These are phyloP conservation scores for Pterostichus madidus DNA, from an alignment of 2,888 invertebrate species.

Conservation along the genomic window DNA sequence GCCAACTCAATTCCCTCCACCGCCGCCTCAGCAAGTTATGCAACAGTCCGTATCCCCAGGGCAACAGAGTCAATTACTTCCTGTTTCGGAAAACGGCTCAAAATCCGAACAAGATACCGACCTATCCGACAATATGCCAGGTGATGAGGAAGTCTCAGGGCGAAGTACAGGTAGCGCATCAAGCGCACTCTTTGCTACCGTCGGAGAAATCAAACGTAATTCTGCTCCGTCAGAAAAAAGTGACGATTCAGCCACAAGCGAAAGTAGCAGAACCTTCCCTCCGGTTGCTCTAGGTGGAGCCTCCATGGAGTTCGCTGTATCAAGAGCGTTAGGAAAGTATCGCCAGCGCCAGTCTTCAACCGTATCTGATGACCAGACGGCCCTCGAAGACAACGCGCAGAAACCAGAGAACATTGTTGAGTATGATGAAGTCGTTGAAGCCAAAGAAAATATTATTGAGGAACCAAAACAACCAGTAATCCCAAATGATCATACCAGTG, in stretches of 20 bases:
- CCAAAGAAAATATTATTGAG: constrained; percentile 68
- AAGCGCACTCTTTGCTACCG: constrained; percentile 84
- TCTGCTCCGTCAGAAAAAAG: constrained; percentile 82
- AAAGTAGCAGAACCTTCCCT: constrained; percentile 77
- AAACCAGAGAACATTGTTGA: constrained; percentile 72
- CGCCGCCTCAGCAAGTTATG: constrained; percentile 65
- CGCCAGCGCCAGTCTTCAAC: constrained; percentile 86
- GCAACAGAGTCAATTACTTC: constrained; percentile 67
- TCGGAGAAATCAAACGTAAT: constrained; percentile 86
- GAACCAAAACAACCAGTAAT: constrained; percentile 44
- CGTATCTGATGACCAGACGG: constrained; percentile 84
- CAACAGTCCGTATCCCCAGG: constrained; percentile 60
- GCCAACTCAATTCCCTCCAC: too few relatives aligned
- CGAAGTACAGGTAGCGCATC: constrained; percentile 83
- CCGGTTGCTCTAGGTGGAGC: constrained; percentile 82
- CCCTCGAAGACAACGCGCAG: constrained; percentile 78
- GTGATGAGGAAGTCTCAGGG: constrained; percentile 81
- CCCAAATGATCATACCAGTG: constrained; percentile 70
- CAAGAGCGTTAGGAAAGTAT: constrained; percentile 89
- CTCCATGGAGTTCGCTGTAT: constrained; percentile 91
- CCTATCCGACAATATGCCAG: constrained; percentile 80
- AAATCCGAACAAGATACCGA: constrained; percentile 76
- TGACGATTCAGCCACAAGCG: constrained; percentile 79
- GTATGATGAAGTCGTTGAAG: constrained; percentile 70
- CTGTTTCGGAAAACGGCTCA: constrained; percentile 73